phyloP scores from a whole-genome alignment of 2,888 invertebrate genomes.

The Cylloceria caligata region DNA sequence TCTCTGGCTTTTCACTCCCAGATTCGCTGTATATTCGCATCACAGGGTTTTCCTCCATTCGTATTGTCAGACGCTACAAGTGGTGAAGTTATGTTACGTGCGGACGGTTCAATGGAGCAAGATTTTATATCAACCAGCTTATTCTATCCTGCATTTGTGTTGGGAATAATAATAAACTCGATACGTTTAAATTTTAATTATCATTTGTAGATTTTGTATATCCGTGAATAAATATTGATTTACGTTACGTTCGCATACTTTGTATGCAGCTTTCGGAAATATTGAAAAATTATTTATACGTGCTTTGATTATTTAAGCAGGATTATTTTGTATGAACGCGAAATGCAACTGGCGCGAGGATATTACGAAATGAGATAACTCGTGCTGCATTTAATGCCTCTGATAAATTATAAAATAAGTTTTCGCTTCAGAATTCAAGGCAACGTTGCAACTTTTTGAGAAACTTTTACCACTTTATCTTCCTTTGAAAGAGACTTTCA shows the following conservation, averaged over 20 bases:
- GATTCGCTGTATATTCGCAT: slow-evolving; percentile 10
- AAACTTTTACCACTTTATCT: neutral
- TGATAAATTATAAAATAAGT: slow-evolving; percentile 10
- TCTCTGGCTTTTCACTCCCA: slow-evolving; percentile 22
- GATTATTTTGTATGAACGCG: neutral
- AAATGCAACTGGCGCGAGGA: neutral
- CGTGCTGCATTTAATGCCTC: neutral
- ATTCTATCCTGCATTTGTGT: neutral
- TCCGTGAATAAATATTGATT: neutral
- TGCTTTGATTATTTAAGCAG: neutral
- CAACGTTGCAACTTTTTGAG: neutral
- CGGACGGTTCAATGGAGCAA: slow-evolving; percentile 3
- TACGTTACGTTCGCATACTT: no score
- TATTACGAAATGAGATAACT: slow-evolving; percentile 2
- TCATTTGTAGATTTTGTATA: neutral
- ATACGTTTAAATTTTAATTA: slow-evolving; percentile 4
- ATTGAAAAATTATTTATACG: slow-evolving; percentile 1
- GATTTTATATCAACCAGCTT: neutral
- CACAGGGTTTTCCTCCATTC: neutral
- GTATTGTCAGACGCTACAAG: slow-evolving; percentile 18
- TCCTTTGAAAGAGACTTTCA: neutral
- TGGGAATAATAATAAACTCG: neutral
- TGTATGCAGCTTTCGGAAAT: neutral
- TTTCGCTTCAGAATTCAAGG: neutral
- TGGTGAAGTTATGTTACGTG: slow-evolving; percentile 6